Evolutionary conservation across 2,797 vertebrate species (phyloP).

Genomic region (Coluber constrictor): DNA sequence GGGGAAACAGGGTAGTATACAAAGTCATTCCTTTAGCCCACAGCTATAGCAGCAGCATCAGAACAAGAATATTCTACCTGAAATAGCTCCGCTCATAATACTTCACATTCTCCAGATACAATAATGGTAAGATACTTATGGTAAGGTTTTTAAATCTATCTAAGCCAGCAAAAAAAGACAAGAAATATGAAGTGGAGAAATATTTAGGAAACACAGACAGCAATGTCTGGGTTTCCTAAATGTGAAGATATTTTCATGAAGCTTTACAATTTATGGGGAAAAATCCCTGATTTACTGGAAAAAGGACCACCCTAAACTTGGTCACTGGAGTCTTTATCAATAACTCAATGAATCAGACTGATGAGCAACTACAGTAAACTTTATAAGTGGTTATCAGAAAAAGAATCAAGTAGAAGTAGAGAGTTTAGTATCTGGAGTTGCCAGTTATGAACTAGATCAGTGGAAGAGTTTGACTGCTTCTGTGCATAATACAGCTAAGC

Average conservation of each 20-base stretch:
- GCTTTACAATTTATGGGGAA: neutral
- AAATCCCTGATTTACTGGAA: neutral
- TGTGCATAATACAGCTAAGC: constrained; percentile 38
- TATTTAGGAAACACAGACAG: too few relatives aligned
- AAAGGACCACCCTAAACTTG: neutral
- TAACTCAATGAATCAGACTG: neutral
- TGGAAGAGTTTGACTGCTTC: constrained; percentile 42
- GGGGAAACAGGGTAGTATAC: neutral
- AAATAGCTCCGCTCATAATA: neutral
- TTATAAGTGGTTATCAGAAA: constrained; percentile 24
- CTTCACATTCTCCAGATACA: neutral
- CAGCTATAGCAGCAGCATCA: neutral
- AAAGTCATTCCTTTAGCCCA: neutral
- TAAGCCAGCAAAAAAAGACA: neutral
- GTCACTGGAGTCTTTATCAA: neutral
- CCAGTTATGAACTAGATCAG: constrained; percentile 27
- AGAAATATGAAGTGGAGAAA: neutral
- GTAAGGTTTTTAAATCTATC: neutral
- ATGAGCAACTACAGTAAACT: neutral
- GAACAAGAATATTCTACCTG: neutral
- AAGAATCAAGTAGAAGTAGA: constrained; percentile 36
- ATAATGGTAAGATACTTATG: neutral
- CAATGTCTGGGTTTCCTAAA: neutral
- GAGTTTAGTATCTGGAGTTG: constrained; percentile 45
- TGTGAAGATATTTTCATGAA: neutral